Evolutionary conservation across 2,113 vertebrate genomes (phyloP).

Genomic region (Bujurquina vittata): DNA sequence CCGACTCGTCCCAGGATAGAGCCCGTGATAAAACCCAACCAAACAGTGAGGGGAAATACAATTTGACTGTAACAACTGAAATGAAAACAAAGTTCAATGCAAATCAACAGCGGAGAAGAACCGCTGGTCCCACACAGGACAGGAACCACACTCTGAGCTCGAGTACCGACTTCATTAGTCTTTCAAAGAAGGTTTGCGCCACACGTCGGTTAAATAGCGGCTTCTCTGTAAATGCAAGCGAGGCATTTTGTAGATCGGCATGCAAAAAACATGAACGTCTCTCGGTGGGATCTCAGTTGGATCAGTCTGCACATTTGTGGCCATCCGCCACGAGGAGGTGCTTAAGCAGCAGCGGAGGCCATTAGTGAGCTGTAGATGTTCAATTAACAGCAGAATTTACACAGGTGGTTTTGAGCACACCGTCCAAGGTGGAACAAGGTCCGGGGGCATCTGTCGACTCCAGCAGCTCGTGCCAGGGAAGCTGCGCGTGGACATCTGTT

Average conservation of each 20-base stretch:
- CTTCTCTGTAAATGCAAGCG: not conserved
- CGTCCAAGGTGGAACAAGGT: constrained; percentile 60
- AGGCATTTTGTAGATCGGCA: not conserved
- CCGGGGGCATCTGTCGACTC: constrained; percentile 55
- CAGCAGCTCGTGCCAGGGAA: constrained; percentile 40
- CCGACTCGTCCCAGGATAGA: not conserved
- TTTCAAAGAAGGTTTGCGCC: not conserved
- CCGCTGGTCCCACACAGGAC: not conserved
- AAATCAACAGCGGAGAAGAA: not conserved
- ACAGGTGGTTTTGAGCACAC: constrained; percentile 43
- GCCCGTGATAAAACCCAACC: not conserved
- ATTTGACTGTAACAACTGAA: not conserved
- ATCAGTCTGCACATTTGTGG: not conserved
- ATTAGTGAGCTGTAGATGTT: constrained; percentile 50
- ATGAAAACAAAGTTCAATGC: not conserved
- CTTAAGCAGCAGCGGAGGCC: constrained; percentile 19
- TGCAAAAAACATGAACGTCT: constrained; percentile 1
- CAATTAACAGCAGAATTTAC: constrained; percentile 51
- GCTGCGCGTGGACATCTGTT: constrained; percentile 59
- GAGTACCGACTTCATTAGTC: not conserved
- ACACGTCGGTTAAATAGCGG: not conserved
- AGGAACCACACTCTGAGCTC: not conserved
- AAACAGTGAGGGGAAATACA: not conserved
- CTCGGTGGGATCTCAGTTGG: not conserved
- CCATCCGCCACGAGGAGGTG: constrained; percentile 5